Evolutionary conservation across 2,888 invertebrate genomes (phyloP).

Genomic region (Drosophila niveifrons): DNA sequence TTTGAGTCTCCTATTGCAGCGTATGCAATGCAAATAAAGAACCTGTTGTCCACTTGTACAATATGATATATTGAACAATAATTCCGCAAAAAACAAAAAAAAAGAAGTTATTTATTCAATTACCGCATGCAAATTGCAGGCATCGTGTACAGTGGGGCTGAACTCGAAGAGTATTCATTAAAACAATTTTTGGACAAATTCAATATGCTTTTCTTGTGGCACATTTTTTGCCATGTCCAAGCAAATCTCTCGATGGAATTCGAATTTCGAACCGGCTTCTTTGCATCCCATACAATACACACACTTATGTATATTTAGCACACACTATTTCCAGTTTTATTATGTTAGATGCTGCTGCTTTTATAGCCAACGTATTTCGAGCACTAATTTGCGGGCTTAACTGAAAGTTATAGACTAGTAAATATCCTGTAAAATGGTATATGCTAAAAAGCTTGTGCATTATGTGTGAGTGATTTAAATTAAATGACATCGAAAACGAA

Average conservation of each 20-base stretch:
- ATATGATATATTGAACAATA: constrained; percentile 36
- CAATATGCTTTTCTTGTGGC: background rate
- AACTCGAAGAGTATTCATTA: background rate
- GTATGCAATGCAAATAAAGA: constrained; percentile 34
- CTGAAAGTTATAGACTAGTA: background rate
- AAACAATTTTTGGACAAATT: background rate
- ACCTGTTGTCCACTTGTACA: constrained; percentile 51
- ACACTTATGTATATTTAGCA: constrained; percentile 1
- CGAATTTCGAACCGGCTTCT: background rate
- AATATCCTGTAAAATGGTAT: background rate
- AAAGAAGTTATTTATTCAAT: constrained; percentile 43
- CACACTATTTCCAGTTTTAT: background rate
- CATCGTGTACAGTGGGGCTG: background rate
- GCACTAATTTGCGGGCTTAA: background rate
- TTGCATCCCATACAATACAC: background rate
- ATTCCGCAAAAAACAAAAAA: constrained; percentile 4
- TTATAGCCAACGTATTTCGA: background rate
- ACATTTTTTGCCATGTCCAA: too few species aligned
- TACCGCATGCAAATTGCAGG: constrained; percentile 19
- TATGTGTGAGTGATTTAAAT: background rate
- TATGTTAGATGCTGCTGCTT: background rate
- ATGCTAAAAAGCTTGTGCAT: background rate
- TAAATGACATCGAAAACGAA: too few species aligned
- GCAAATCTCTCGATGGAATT: background rate
- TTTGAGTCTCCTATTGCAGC: background rate